Evolutionary conservation across 2,113 vertebrate genomes (phyloP).

Genomic region (Plotosus lineatus): DNA sequence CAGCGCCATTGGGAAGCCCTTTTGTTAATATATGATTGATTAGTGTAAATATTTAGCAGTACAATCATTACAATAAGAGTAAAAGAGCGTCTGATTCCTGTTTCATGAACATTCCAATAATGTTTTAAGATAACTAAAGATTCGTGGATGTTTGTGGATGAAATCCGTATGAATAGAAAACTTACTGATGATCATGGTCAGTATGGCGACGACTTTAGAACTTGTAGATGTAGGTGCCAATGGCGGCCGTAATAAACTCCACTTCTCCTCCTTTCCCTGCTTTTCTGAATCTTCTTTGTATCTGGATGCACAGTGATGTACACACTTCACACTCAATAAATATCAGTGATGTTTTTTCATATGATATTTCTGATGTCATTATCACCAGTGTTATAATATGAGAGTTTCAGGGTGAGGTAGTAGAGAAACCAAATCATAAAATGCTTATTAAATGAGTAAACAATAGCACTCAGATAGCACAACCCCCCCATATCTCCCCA

Average conservation of each 20-base stretch:
- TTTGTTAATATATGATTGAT: background rate
- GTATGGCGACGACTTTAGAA: conserved; percentile 65
- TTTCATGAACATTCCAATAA: background rate
- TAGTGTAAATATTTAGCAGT: background rate
- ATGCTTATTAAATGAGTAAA: background rate
- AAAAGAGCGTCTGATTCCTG: background rate
- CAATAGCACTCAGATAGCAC: too few relatives aligned
- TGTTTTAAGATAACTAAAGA: background rate
- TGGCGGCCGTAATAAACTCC: conserved; percentile 62
- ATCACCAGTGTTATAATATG: background rate
- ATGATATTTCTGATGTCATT: background rate
- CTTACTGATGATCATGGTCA: conserved; percentile 62
- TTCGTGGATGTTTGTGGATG: background rate
- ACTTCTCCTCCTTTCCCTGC: conserved; percentile 54
- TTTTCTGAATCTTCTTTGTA: conserved; percentile 64
- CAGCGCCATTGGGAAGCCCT: background rate
- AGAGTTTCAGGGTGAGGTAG: background rate
- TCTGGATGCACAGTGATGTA: conserved; percentile 56
- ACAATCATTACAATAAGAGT: background rate
- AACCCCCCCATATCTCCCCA: too few relatives aligned
- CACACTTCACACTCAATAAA: background rate
- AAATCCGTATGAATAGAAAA: background rate
- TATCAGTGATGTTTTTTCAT: background rate
- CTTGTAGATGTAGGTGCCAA: conserved; percentile 59
- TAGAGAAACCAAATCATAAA: background rate